These are phyloP conservation scores for Conus canariensis DNA, from an alignment of 2,888 invertebrate genomes.

Conservation along the genomic window DNA sequence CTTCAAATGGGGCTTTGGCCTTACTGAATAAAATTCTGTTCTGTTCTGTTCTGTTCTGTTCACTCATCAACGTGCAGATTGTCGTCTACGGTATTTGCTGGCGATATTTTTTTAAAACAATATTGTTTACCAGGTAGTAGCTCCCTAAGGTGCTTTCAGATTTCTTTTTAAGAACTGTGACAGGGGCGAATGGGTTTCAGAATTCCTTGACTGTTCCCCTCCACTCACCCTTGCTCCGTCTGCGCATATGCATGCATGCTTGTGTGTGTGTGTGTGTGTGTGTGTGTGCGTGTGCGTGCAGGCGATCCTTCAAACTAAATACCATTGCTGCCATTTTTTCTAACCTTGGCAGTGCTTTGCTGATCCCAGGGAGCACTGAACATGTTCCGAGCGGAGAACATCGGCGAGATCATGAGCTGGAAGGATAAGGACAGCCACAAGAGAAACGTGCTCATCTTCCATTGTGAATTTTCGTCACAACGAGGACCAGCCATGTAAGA, in stretches of 20 bases:
- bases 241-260: not conserved
- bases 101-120: no score
- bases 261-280: not conserved
- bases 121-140: no score
- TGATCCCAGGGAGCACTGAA: constrained; percentile 42
- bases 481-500: constrained; percentile 94
- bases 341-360: not conserved
- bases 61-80: no score
- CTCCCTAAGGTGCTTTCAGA: no score
- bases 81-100: no score
- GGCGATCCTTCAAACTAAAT: not conserved
- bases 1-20: no score
- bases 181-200: no score
- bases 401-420: constrained; percentile 43
- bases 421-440: constrained; percentile 44
- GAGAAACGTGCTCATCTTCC: constrained; percentile 91
- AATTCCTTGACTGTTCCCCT: no score
- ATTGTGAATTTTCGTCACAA: constrained; percentile 98
- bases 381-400: constrained; percentile 43
- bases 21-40: no score
- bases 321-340: no score
- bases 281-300: not conserved
- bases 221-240: not conserved
- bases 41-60: no score
- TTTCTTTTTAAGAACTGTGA: no score